These are phyloP conservation scores for Brachylomia viminalis DNA, from an alignment of 2,888 invertebrate genomes.

Conservation along the genomic window DNA sequence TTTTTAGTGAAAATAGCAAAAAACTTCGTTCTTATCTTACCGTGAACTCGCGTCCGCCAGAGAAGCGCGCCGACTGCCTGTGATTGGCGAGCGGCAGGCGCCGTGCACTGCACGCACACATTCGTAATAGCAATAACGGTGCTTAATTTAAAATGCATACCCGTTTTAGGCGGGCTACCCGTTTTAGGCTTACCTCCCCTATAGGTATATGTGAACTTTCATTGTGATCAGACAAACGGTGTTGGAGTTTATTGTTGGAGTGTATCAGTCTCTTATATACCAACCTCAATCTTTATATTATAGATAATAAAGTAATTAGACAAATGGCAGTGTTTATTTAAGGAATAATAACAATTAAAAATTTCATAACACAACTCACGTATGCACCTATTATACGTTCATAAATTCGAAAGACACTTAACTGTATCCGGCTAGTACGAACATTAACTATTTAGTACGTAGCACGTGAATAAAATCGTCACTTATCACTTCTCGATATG, in stretches of 20 bases:
- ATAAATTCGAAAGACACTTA: conserved; percentile 87
- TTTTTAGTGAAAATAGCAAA: too few species aligned
- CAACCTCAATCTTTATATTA: background rate
- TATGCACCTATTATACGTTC: conserved; percentile 77
- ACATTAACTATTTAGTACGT: conserved; percentile 74
- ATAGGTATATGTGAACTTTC: background rate
- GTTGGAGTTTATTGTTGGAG: background rate
- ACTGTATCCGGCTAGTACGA: conserved; percentile 75
- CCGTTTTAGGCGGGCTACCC: too few species aligned
- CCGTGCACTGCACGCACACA: too few species aligned
- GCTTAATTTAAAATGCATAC: too few species aligned
- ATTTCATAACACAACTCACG: conserved; percentile 83
- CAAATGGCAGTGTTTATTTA: conserved; percentile 90
- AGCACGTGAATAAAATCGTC: conserved; percentile 81
- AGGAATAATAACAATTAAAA: conserved; percentile 88
- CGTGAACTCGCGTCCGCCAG: too few species aligned
- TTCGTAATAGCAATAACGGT: too few species aligned
- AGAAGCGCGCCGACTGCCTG: too few species aligned
- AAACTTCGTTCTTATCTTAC: too few species aligned
- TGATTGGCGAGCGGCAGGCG: too few species aligned
- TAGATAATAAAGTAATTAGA: conserved; percentile 69
- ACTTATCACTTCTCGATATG: conserved; percentile 89
- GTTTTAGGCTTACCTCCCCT: too few species aligned
- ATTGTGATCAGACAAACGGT: background rate
- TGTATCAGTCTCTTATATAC: background rate